These are phyloP conservation scores for Pyrgus malvae DNA, from an alignment of 2,888 invertebrate genomes.

Conservation along the genomic window DNA sequence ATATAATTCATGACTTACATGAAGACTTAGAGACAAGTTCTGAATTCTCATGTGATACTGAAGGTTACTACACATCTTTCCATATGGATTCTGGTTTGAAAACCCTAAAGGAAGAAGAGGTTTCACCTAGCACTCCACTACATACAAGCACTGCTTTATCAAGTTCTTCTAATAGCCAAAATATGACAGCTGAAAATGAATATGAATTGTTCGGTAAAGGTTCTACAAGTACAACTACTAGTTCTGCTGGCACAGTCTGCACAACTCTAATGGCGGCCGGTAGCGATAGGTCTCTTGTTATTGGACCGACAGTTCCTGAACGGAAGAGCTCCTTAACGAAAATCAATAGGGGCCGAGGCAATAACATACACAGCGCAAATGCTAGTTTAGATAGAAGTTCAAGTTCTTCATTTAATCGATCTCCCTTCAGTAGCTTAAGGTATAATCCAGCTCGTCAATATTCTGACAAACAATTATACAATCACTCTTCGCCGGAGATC, in stretches of 20 bases:
- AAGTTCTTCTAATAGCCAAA: conserved; percentile 86
- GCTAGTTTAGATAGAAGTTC: conserved; percentile 80
- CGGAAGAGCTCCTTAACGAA: conserved; percentile 88
- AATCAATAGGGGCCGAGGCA: conserved; percentile 77
- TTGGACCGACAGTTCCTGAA: conserved; percentile 91
- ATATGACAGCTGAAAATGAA: conserved; percentile 91
- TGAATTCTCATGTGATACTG: conserved; percentile 97
- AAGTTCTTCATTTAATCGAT: conserved; percentile 64
- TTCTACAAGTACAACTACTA: conserved; percentile 94
- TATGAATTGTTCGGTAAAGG: conserved; percentile 96
- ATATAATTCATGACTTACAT: conserved; percentile 89
- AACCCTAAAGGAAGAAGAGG: conserved; percentile 87
- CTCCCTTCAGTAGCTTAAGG: conserved; percentile 65
- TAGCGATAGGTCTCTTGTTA: conserved; percentile 83
- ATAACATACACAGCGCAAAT: conserved; percentile 75
- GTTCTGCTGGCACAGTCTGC: conserved; percentile 94
- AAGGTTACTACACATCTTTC: conserved; percentile 98
- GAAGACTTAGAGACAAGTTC: conserved; percentile 95
- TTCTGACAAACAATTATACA: conserved; percentile 58
- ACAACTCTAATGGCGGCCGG: conserved; percentile 89
- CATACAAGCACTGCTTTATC: conserved; percentile 87
- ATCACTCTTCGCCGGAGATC: conserved; percentile 66
- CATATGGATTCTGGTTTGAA: conserved; percentile 97
- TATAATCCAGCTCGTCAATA: conserved; percentile 61
- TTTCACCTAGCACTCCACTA: conserved; percentile 85